phyloP scores from a whole-genome alignment of 2,113 vertebrate genomes.

The Periophthalmus modestus region DNA sequence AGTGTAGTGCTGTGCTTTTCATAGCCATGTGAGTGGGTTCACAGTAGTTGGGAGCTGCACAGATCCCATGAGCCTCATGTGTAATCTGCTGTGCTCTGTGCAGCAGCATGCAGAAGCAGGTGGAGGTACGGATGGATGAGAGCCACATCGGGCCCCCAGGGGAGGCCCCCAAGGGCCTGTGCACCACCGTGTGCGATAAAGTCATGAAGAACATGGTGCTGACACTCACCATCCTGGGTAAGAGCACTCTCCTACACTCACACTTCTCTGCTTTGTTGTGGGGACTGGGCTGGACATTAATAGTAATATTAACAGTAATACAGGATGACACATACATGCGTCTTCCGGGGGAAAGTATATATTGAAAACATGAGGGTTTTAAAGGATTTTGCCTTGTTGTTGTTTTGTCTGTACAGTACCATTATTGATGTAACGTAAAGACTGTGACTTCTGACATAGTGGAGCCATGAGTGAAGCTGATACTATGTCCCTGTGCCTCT shows the following conservation, averaged over 20 bases:
- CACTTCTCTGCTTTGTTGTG: neutral
- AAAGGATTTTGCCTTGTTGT: neutral
- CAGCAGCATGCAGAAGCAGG: conserved; percentile 95
- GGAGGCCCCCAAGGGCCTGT: conserved; percentile 74
- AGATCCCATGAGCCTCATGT: neutral
- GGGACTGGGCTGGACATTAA: neutral
- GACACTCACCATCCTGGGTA: conserved; percentile 92
- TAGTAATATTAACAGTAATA: neutral
- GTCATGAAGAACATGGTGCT: conserved; percentile 92
- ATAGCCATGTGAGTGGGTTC: neutral
- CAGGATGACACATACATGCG: neutral
- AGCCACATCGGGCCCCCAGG: conserved; percentile 79
- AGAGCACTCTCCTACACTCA: conserved; percentile 36
- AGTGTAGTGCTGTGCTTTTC: neutral
- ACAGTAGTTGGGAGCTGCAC: neutral
- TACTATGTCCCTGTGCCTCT: neutral
- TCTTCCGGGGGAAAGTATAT: neutral
- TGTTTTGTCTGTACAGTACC: too few relatives aligned
- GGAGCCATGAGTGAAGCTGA: too few relatives aligned
- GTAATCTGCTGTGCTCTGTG: conserved; percentile 52
- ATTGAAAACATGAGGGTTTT: neutral
- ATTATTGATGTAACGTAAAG: too few relatives aligned
- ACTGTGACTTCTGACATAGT: neutral
- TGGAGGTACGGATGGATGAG: conserved; percentile 93
- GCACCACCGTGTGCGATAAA: conserved; percentile 81